Percentiles rank a stretch among this genome's conserved stretches.
These are phyloP conservation scores for Egretta garzetta DNA, from an alignment of 2,113 vertebrate species.

Conservation along the genomic window DNA sequence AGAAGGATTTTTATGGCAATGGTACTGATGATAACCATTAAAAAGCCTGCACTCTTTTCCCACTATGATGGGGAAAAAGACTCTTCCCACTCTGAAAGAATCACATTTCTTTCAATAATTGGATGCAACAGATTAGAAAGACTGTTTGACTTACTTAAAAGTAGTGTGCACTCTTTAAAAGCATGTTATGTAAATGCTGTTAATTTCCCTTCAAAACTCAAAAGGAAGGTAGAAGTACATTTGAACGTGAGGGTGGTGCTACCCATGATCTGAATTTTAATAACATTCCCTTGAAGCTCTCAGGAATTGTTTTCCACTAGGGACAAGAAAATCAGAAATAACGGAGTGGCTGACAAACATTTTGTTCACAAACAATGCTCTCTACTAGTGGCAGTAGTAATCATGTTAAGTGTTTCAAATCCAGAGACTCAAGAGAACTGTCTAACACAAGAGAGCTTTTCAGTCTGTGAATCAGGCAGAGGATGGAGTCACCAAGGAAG, in stretches of 20 bases:
- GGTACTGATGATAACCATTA: neutral
- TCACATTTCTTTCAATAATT: neutral
- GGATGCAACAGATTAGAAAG: neutral
- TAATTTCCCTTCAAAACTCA: neutral
- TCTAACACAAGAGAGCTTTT: neutral
- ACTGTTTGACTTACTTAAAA: neutral
- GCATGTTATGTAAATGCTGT: neutral
- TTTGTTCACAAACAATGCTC: slow-evolving; percentile 36
- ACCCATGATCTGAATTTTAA: neutral
- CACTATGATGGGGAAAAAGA: neutral
- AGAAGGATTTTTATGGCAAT: neutral
- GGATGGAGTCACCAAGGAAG: neutral
- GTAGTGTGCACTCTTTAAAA: neutral
- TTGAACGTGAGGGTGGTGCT: neutral
- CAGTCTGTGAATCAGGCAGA: neutral
- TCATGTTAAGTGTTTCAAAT: slow-evolving; percentile 54
- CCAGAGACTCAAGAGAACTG: neutral
- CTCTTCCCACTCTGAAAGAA: neutral
- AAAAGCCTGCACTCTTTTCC: neutral
- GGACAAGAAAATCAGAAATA: slow-evolving; percentile 30
- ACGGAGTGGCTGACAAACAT: slow-evolving; percentile 12
- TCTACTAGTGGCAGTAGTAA: slow-evolving; percentile 19
- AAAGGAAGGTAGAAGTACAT: neutral
- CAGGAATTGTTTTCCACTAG: neutral
- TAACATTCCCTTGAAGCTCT: neutral